A percentile compares a stretch with the other conserved stretches of the same genome.
These are phyloP conservation scores for Heterohyrax brucei DNA, from an alignment of 2,797 vertebrate species.

Conservation along the genomic window DNA sequence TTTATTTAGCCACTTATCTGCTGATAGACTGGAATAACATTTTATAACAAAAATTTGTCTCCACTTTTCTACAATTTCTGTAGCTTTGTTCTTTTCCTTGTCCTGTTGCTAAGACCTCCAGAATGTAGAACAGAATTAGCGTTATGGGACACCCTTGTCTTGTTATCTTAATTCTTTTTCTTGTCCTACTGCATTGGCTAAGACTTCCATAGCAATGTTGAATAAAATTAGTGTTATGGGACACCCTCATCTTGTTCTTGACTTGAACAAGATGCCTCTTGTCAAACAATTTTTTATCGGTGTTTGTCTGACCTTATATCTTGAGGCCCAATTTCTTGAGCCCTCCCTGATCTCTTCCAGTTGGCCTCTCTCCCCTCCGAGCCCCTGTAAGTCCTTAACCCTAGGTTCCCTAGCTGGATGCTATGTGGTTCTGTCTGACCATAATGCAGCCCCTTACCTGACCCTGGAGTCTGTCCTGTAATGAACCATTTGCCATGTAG, in stretches of 20 bases:
- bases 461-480: constrained; percentile 89
- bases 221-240: neutral
- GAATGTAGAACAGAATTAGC: neutral
- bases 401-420: neutral
- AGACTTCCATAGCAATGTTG: neutral
- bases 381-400: neutral
- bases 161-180: constrained; percentile 24
- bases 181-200: neutral
- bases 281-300: neutral
- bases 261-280: neutral
- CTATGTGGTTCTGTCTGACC: neutral
- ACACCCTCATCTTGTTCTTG: neutral
- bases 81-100: constrained; percentile 19
- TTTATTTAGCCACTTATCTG: neutral
- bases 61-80: neutral
- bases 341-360: too few relatives aligned
- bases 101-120: neutral
- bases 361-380: neutral
- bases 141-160: neutral
- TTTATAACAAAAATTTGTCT: constrained; percentile 19
- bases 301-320: neutral
- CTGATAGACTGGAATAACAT: neutral
- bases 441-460: constrained; percentile 83
- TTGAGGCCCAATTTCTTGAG: neutral
- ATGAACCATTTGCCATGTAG: constrained; percentile 90